These are phyloP conservation scores for Cylas formicarius DNA, from an alignment of 1,140 invertebrate species.

Conservation along the genomic window DNA sequence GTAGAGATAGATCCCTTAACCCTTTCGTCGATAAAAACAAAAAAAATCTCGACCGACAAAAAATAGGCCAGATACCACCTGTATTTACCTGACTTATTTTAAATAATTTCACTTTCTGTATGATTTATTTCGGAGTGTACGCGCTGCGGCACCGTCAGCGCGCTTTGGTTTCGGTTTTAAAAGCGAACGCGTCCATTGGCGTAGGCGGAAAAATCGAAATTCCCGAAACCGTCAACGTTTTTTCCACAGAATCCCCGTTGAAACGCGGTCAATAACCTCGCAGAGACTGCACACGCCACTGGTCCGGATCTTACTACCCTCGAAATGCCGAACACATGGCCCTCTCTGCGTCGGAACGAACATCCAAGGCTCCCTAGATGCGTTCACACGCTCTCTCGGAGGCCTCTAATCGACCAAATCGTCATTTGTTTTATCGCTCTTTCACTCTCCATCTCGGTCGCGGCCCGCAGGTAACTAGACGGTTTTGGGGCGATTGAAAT, in stretches of 20 bases:
- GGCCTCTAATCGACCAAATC: constrained; percentile 28
- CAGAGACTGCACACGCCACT: too few species aligned
- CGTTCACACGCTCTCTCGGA: constrained; percentile 29
- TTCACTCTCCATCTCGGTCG: constrained; percentile 21
- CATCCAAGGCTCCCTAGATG: constrained; percentile 24
- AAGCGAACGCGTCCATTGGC: constrained; percentile 12
- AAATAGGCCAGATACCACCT: constrained; percentile 22
- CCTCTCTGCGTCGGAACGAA: constrained; percentile 3
- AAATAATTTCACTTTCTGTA: constrained; percentile 24
- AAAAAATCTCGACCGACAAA: constrained; percentile 22
- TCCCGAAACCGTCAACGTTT: too few species aligned
- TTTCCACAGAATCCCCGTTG: too few species aligned
- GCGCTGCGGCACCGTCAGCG: too few species aligned
- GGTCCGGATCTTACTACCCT: too few species aligned
- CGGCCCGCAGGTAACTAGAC: constrained; percentile 15
- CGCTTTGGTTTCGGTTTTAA: too few species aligned
- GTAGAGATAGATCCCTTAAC: constrained; percentile 15
- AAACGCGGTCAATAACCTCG: too few species aligned
- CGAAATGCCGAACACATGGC: constrained; percentile 15
- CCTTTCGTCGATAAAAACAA: constrained; percentile 19
- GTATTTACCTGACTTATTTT: constrained; percentile 25
- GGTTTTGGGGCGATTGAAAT: constrained; percentile 9
- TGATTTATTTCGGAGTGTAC: constrained; percentile 18
- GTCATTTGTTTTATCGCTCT: constrained; percentile 29
- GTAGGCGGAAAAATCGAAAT: too few species aligned